A percentile compares a stretch with the other conserved stretches of the same genome.
These are phyloP conservation scores for Thinocorus orbignyianus DNA, from an alignment of 2,113 vertebrate genomes.

Conservation along the genomic window DNA sequence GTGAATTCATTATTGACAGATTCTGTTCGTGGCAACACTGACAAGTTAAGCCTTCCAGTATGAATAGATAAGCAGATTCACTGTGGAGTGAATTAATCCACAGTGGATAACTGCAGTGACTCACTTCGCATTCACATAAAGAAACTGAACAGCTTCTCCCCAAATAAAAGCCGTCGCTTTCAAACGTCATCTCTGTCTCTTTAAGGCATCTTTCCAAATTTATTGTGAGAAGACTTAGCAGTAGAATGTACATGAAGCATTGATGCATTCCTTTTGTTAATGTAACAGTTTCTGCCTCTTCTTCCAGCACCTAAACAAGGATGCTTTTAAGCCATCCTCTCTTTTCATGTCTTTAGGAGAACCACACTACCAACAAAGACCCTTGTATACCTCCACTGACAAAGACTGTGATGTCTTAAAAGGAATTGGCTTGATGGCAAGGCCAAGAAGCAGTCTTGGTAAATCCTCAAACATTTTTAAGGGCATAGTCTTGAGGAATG, in stretches of 20 bases:
- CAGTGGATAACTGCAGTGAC: constrained; percentile 44
- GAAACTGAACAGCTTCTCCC: background rate
- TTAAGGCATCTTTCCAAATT: background rate
- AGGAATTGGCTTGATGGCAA: background rate
- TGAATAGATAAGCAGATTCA: constrained; percentile 25
- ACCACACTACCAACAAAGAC: background rate
- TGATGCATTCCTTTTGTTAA: background rate
- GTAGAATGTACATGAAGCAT: background rate
- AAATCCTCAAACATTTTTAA: background rate
- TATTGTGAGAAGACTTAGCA: background rate
- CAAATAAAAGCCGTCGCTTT: background rate
- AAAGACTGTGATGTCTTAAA: background rate
- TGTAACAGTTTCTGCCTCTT: background rate
- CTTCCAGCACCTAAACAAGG: background rate
- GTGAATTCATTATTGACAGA: constrained; percentile 34
- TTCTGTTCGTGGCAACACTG: constrained; percentile 19
- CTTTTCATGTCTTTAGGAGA: background rate
- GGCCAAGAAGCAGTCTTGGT: background rate
- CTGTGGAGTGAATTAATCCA: constrained; percentile 43
- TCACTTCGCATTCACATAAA: constrained; percentile 7
- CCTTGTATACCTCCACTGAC: background rate
- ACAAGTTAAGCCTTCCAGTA: constrained; percentile 25
- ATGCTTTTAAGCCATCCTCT: background rate
- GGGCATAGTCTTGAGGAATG: background rate
- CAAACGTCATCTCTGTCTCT: background rate